Percentiles rank a stretch among this genome's conserved stretches.
phyloP scores from a whole-genome alignment of 2,797 vertebrate species.

The Enteromius unitaeniatus region DNA sequence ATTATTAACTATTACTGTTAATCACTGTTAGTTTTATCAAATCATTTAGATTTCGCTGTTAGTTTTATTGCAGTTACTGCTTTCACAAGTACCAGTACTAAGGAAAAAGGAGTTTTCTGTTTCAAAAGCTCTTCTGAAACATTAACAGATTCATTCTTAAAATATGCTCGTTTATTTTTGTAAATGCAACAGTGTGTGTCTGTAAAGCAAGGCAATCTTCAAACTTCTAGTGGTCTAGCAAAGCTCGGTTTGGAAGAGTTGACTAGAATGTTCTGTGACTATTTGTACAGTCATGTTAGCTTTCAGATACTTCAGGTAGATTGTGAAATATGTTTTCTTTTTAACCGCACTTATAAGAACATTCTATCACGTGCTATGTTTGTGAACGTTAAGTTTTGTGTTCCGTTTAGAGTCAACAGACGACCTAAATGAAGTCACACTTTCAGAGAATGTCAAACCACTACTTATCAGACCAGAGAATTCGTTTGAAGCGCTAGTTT shows the following conservation, averaged over 20 bases:
- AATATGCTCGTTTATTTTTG: conserved; percentile 1
- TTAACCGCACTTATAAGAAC: background rate
- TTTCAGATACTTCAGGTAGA: background rate
- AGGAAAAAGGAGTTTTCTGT: background rate
- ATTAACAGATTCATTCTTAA: conserved; percentile 2
- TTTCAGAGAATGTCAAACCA: conserved; percentile 18
- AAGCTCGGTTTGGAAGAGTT: background rate
- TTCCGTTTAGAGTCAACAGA: background rate
- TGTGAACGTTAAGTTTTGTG: background rate
- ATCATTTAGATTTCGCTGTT: no score
- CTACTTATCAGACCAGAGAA: background rate
- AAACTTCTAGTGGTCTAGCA: background rate
- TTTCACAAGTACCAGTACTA: background rate
- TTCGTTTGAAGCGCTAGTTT: background rate
- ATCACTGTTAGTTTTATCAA: background rate
- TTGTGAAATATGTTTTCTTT: conserved; percentile 18
- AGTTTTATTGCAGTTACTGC: background rate
- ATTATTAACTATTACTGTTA: background rate
- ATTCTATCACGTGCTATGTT: background rate
- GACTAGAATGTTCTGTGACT: background rate
- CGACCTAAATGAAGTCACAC: background rate
- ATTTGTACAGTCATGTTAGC: conserved; percentile 23
- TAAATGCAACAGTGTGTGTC: background rate
- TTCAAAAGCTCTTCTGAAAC: background rate
- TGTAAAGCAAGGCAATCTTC: background rate